phyloP scores from a whole-genome alignment of 2,113 vertebrate species.

The Progne subis region DNA sequence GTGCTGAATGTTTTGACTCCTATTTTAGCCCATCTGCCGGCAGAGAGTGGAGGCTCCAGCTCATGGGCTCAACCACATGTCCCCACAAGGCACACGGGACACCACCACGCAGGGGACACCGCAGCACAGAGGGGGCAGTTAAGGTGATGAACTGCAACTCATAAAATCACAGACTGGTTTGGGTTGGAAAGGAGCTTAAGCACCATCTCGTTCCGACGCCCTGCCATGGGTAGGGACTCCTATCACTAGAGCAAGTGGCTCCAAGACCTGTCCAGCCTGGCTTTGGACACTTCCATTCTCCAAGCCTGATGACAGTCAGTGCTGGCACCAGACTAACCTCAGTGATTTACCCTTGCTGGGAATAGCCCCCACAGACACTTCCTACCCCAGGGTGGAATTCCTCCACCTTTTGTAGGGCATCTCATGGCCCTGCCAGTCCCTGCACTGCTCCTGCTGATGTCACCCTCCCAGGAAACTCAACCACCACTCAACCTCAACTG shows the following conservation, averaged over 20 bases:
- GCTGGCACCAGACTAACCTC: background rate
- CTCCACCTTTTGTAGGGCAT: background rate
- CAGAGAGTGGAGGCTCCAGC: background rate
- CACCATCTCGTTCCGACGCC: background rate
- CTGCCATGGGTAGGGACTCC: background rate
- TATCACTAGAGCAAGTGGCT: background rate
- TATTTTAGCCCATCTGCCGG: background rate
- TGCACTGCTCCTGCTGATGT: background rate
- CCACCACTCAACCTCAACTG: background rate
- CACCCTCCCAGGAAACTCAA: background rate
- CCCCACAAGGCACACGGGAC: accelerated
- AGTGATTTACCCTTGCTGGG: background rate
- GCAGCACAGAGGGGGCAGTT: background rate
- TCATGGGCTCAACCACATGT: accelerated
- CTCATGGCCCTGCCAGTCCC: background rate
- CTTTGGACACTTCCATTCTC: background rate
- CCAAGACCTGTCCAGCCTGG: background rate
- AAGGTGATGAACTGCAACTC: background rate
- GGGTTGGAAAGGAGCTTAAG: background rate
- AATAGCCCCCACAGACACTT: background rate
- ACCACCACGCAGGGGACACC: background rate
- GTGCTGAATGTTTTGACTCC: background rate
- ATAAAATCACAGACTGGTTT: background rate
- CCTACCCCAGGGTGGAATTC: background rate
- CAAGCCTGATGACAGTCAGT: background rate